Evolutionary conservation across 1,140 invertebrate genomes (phyloP), one percentile per base, ranked within the genome.

Genomic region (Drosophila prosaltans): DNA sequence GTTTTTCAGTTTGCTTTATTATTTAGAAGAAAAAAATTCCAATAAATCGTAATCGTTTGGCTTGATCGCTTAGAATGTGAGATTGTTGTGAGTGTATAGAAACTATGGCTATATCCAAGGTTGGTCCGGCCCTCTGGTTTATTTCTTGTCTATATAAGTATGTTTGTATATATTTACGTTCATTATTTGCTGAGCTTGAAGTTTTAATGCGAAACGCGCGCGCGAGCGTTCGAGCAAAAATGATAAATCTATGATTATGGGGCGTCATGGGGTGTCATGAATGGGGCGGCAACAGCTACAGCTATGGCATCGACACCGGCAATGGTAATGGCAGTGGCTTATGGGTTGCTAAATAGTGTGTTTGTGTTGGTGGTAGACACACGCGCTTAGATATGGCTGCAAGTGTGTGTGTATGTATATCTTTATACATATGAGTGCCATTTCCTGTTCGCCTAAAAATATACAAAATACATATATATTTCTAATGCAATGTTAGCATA

Each of bases 231-330:
- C 64, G 58, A 72, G 51, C 55, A 61, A 71, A 70, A 86, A 81
- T 86, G 72, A 71, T 79, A 75, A 81, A 79, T 85, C 71, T 78
- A 81, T 74, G 70, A 86, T 85, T 85, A 84, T 85, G 78, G 45
- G 68, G 64, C 71, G 45, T 66, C 66, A 82, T 78, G 69, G 66
- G 82, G 82, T 82, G 81, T 81, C 79, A 86, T 69, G 65, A 81
- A 72, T 78, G 72, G 81, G 66, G 48, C 68, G 74, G 43, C 45
- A 26, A 24, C 40, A 61, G 30, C 36, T 16, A 64, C 72, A 16
- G 45, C 45, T 21, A 8, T 16, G 21, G n/a, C 45, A 26, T 40
- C 45, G 21, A 7, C 21, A 51, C 9, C n/a, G 45, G 45, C n/a
- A 51, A 51, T 51, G 45, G 45, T 1, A 40, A 40, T 40, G 39